Evolutionary conservation across 2,113 vertebrate species (phyloP).

Genomic region (Nyctibius bracteatus): DNA sequence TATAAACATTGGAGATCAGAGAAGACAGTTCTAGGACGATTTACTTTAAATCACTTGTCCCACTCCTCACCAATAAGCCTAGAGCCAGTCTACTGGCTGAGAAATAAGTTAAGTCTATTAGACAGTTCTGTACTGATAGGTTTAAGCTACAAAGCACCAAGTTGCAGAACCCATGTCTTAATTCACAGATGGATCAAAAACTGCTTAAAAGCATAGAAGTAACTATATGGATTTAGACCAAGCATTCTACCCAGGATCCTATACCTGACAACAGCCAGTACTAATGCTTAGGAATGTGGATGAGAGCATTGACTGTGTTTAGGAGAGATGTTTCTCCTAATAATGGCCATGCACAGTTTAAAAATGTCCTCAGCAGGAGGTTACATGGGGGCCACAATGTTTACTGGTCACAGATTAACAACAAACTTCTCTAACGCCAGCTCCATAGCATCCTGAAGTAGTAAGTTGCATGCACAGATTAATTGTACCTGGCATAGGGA

Average conservation of each 20-base stretch:
- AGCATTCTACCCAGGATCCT: neutral
- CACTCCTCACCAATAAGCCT: neutral
- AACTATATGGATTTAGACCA: neutral
- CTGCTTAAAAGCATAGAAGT: neutral
- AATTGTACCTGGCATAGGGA: neutral
- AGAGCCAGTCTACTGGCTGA: neutral
- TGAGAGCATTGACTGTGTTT: neutral
- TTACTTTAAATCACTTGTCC: neutral
- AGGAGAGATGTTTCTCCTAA: neutral
- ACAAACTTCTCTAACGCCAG: neutral
- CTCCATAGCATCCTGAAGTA: neutral
- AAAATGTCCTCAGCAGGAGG: neutral
- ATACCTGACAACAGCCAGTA: neutral
- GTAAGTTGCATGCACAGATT: neutral
- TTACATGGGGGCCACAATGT: accelerated
- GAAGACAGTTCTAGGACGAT: neutral
- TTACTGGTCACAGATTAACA: neutral
- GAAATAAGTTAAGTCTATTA: neutral
- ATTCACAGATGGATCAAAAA: neutral
- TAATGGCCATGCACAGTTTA: neutral
- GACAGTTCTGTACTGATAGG: neutral
- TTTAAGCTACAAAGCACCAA: neutral
- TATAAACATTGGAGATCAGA: neutral
- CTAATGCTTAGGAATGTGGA: neutral
- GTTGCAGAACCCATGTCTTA: neutral